Evolutionary conservation across 2,113 vertebrate genomes (phyloP).

Genomic region (Vimba vimba): DNA sequence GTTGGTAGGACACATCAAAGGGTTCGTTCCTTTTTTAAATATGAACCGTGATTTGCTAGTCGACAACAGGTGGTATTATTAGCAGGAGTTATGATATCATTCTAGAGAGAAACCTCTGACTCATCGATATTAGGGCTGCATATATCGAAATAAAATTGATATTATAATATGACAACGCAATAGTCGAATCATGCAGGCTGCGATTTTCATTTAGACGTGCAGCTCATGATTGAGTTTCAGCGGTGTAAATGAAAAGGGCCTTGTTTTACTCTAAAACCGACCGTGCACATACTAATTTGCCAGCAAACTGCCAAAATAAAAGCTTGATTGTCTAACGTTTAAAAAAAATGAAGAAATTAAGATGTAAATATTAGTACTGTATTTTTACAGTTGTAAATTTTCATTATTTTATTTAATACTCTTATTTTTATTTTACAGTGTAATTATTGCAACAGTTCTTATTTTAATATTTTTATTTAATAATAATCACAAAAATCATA

Average conservation of each 20-base stretch:
- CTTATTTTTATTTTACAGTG: background rate
- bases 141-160: background rate
- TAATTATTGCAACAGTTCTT: background rate
- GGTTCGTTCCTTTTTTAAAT: background rate
- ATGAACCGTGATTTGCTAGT: background rate
- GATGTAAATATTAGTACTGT: background rate
- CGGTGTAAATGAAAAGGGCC: no score
- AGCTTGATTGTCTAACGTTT: background rate
- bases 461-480: background rate
- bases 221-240: no score
- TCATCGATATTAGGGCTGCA: background rate
- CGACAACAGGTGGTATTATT: background rate
- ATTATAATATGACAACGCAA: background rate
- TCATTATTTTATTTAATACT: background rate
- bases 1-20: background rate
- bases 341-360: background rate
- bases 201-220: background rate
- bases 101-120: background rate
- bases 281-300: background rate
- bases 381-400: background rate
- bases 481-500: background rate
- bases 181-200: background rate
- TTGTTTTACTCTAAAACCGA: background rate
- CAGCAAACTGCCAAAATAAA: background rate
- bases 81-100: background rate